Evolutionary conservation across 2,888 invertebrate genomes (phyloP).

Genomic region (Drosophila demipolita): DNA sequence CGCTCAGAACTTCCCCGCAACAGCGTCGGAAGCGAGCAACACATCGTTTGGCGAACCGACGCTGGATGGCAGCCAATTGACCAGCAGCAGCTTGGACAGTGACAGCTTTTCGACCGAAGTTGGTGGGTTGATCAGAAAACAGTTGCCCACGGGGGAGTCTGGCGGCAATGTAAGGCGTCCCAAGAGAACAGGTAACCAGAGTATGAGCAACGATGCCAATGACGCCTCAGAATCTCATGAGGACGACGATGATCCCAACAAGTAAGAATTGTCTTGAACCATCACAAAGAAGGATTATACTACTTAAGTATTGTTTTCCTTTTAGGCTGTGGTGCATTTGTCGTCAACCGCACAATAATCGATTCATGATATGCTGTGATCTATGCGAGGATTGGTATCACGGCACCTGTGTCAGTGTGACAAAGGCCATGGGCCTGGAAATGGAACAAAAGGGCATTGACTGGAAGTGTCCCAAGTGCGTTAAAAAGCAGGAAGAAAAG

Average conservation of each 20-base stretch:
- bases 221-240: conserved; percentile 86
- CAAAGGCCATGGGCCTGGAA: conserved; percentile 94
- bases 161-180: conserved; percentile 55
- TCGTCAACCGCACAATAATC: conserved; percentile 96
- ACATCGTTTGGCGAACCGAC: conserved; percentile 56
- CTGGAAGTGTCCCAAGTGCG: conserved; percentile 95
- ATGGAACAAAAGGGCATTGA: conserved; percentile 95
- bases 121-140: conserved; percentile 59
- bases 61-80: conserved; percentile 49
- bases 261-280: conserved; percentile 82
- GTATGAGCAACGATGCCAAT: conserved; percentile 43
- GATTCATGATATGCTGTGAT: conserved; percentile 99
- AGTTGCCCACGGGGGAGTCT: conserved; percentile 40
- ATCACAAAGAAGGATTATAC: neutral
- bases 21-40: conserved; percentile 47
- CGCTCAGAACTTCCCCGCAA: conserved; percentile 84
- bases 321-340: conserved; percentile 96
- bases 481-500: conserved; percentile 82
- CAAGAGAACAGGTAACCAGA: conserved; percentile 56
- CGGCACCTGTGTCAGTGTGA: conserved; percentile 98
- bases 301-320: conserved; percentile 3
- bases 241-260: conserved; percentile 97
- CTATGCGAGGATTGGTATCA: conserved; percentile 99
- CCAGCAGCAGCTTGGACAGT: conserved; percentile 52
- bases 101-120: conserved; percentile 37